Evolutionary conservation across 2,888 invertebrate species (phyloP), one percentile per base, ranked within the genome.

Genomic region (Crepidodera aurea): DNA sequence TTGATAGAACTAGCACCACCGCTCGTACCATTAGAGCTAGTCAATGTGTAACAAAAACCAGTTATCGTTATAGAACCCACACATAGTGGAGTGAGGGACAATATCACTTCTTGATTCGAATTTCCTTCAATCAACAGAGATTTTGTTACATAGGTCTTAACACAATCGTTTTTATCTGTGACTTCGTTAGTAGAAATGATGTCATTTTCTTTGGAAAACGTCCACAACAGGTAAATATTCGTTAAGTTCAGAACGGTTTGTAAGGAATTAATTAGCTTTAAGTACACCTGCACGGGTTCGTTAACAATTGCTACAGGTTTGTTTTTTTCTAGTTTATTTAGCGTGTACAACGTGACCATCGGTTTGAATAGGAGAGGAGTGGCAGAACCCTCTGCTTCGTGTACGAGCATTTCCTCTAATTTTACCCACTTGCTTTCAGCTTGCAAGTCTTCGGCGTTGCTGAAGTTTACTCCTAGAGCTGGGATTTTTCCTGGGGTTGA

Each of bases 281-380:
- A 83, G 37, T 90, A 88, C 55, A 96, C 84, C 79, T 90, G 90
- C 55, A 96, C 88, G 0, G 92, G 91, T 79, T 96, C 96, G 78
- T 90, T 90, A 70, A 92, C 86, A 48, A 93, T 88, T 7, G 90
- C 90, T 16, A 89, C 82, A 1, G 94, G 91, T 73, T 86, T 87
- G 50, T 82, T 81, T 46, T 81, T 83, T 69, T 88, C 88, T 65
- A 90, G 88, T 59, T 88, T 88, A 59, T 83, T 83, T 67, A 85
- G 84, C 0, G 88, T 90, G 76, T 91, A 91, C 54, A 94, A 82
- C 67, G 90, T 90, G 22, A 90, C 82, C 1, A 90, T 87, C 0
- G 94, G 93, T 75, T 90, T 91, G 78, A 93, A 93, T 66, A 91
- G 86, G 83, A 91, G 87, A 3, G 90, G 88, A n/a, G n/a, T n/a